Base-by-base conservation (phyloP, 2,888 invertebrate genomes). In the Miltochrista miniata region DNA sequence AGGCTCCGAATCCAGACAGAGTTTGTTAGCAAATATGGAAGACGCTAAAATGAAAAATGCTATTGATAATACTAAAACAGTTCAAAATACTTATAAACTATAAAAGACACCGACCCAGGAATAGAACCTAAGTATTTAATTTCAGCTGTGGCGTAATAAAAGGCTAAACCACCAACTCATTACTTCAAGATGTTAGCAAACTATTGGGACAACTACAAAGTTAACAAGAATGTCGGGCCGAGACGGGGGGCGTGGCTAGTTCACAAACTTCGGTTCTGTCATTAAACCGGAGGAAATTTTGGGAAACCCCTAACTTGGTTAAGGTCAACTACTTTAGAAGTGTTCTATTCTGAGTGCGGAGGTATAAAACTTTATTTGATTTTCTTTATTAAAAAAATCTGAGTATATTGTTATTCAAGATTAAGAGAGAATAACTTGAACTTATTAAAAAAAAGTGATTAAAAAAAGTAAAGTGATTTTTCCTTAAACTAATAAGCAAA, bases 101-200 rank as follows among this genome's bases (percentile, higher is more conserved):
- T 43, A 34, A 24, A 12, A 13, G 30, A 31, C 13, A 31, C n/a
- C 4, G 24, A 13, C 13, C 30, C 30, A 43, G 53, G 51, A 55
- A 55, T 35, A 42, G 45, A 47, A 60, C 45, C 50, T 56, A 24
- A 24, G 18, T 24, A 60, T 60, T 56, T 54, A 49, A 52, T 54
- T 34, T 55, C 36, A 47, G 54, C 51, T 50, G 24, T 46, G 38
- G 43, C 40, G 67, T 68, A 70, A 68, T 74, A 74, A 69, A 74
- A 74, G 71, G 63, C 60, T 48, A 62, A 66, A 62, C 64, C 54
- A 52, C 56, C 52, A 66, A 51, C 70, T 74, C 74, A 76, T 76
- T 76, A 76, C 68, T 74, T 68, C 66, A 67, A 72, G 74, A 76
- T 71, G 74, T 70, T 70, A 57, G 66, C 59, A 60, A 74, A 76